Evolutionary conservation across 2,888 invertebrate genomes (phyloP).

Genomic region (Nesidiocoris tenuis): DNA sequence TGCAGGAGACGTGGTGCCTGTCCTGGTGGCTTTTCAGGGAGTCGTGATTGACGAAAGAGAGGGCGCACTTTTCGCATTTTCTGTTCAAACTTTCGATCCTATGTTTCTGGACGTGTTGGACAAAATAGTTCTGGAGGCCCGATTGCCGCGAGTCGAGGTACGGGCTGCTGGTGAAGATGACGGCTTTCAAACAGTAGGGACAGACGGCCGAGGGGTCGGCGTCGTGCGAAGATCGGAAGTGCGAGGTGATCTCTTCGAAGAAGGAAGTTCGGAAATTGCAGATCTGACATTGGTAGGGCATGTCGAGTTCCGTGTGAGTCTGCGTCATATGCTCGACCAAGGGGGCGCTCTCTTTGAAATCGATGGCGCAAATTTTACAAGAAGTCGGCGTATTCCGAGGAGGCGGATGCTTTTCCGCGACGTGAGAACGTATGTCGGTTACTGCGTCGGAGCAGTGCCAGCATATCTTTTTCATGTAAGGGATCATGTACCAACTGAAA

Average conservation of each 20-base stretch:
- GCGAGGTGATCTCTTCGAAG: constrained; percentile 28
- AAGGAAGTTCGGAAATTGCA: constrained; percentile 76
- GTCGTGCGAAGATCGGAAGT: constrained; percentile 60
- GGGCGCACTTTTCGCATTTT: constrained; percentile 70
- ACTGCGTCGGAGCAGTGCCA: constrained; percentile 33
- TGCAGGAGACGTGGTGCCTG: constrained; percentile 51
- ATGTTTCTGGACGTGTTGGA: constrained; percentile 57
- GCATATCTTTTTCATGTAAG: constrained; percentile 9
- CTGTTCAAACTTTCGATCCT: constrained; percentile 63
- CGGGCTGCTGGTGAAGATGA: constrained; percentile 49
- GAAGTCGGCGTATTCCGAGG: not conserved
- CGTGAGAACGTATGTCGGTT: not conserved
- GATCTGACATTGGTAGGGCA: constrained; percentile 82
- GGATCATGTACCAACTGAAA: not conserved
- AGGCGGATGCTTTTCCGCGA: not conserved
- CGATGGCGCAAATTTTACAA: constrained; percentile 63
- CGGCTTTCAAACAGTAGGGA: constrained; percentile 77
- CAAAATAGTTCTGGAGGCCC: constrained; percentile 52
- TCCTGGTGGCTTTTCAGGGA: constrained; percentile 54
- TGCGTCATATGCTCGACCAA: constrained; percentile 73
- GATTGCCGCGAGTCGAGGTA: constrained; percentile 49
- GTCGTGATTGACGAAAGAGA: constrained; percentile 70
- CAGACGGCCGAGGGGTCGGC: constrained; percentile 71
- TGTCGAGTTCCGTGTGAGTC: constrained; percentile 77
- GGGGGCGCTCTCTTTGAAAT: constrained; percentile 54